phyloP scores from a whole-genome alignment of 1,140 invertebrate genomes.

The Cylas formicarius region DNA sequence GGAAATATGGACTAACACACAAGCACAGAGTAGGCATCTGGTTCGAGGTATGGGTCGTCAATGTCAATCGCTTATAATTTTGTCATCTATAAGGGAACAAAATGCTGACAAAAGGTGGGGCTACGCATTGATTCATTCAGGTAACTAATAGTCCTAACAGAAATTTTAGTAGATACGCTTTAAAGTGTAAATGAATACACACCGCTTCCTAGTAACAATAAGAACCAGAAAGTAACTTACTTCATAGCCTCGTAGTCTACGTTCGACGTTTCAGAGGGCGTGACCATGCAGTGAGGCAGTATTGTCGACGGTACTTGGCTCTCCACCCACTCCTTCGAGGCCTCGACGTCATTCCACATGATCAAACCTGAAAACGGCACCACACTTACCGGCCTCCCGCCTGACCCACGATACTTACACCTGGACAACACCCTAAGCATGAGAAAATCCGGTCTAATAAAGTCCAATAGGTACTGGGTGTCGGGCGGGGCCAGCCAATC shows the following conservation, averaged over 20 bases:
- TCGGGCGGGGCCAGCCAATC: constrained; percentile 88
- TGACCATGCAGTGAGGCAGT: constrained; percentile 60
- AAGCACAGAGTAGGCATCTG: no score
- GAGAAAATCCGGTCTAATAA: constrained; percentile 88
- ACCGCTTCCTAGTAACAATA: constrained; percentile 4
- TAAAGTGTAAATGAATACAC: no score
- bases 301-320: constrained; percentile 73
- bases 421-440: constrained; percentile 74
- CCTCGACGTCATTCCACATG: constrained; percentile 78
- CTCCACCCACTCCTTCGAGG: constrained; percentile 78
- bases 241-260: constrained; percentile 94
- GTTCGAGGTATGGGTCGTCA: no score
- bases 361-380: constrained; percentile 53
- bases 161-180: no score
- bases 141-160: no score
- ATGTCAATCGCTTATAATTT: no score
- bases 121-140: no score
- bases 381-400: background rate
- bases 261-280: constrained; percentile 54
- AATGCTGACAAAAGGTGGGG: no score
- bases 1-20: no score
- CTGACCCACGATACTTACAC: constrained; percentile 39
- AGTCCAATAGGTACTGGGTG: constrained; percentile 85
- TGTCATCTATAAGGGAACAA: no score
- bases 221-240: constrained; percentile 44